Evolutionary conservation across 1,140 invertebrate species (phyloP).

Genomic region (Psilanteris sp.): DNA sequence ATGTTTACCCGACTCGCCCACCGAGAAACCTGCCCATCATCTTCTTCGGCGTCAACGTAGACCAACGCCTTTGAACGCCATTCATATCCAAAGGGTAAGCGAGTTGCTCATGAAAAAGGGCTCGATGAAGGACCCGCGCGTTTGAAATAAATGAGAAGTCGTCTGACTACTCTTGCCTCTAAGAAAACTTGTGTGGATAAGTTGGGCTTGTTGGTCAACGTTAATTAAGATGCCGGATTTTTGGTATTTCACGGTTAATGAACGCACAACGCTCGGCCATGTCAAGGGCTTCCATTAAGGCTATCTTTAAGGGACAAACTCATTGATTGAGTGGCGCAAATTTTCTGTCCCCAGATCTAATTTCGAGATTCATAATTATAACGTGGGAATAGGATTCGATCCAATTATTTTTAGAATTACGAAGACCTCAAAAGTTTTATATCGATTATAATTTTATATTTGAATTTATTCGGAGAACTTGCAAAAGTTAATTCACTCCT

Average conservation of each 20-base stretch:
- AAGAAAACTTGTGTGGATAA: conserved; percentile 49
- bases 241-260: conserved; percentile 7
- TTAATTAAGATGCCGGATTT: conserved; percentile 42
- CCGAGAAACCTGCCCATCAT: conserved; percentile 55
- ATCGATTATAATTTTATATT: too few species aligned
- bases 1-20: conserved; percentile 69
- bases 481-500: too few species aligned
- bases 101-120: conserved; percentile 53
- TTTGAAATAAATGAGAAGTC: conserved; percentile 65
- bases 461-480: too few species aligned
- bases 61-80: conserved; percentile 70
- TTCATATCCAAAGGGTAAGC: conserved; percentile 65
- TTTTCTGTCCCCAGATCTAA: too few species aligned
- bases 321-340: too few species aligned
- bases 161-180: conserved; percentile 19
- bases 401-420: too few species aligned
- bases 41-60: conserved; percentile 41
- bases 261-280: conserved; percentile 5
- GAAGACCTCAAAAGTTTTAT: too few species aligned
- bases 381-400: too few species aligned
- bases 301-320: too few species aligned
- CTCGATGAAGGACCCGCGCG: conserved; percentile 49
- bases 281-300: too few species aligned
- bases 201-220: conserved; percentile 45
- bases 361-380: too few species aligned